These are phyloP conservation scores for Spisula solida DNA, from an alignment of 2,888 invertebrate genomes.

Conservation along the genomic window DNA sequence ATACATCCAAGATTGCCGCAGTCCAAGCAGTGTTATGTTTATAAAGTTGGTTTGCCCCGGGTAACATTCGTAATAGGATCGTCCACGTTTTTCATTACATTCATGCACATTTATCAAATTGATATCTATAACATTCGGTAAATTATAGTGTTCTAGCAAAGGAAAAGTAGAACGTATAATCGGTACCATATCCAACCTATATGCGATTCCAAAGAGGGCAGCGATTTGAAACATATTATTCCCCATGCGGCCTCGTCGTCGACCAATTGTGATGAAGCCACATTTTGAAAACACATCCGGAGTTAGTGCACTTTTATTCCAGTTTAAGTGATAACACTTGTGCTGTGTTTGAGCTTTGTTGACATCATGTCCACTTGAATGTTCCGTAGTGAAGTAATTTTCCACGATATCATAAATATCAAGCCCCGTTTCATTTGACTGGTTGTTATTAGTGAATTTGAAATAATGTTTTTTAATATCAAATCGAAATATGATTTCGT, in stretches of 20 bases:
- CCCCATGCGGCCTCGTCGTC: conserved; percentile 55
- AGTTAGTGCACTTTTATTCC: not conserved
- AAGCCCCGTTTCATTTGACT: too few relatives aligned
- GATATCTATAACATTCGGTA: conserved; percentile 13
- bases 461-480: too few relatives aligned
- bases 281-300: not conserved
- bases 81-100: not conserved
- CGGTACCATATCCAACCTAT: conserved; percentile 37
- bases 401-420: too few relatives aligned
- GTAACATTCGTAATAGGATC: not conserved
- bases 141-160: not conserved
- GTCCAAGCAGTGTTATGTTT: conserved; percentile 51
- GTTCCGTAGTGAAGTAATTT: too few relatives aligned
- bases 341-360: not conserved
- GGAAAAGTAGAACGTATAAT: conserved; percentile 33
- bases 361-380: not conserved
- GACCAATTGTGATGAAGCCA: conserved; percentile 21
- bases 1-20: conserved; percentile 66
- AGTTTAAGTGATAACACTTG: conserved; percentile 18
- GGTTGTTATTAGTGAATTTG: too few relatives aligned
- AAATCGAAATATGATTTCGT: too few relatives aligned
- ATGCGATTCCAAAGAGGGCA: conserved; percentile 62
- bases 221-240: conserved; percentile 72
- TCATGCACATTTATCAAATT: not conserved
- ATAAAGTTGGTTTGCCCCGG: not conserved